These are phyloP conservation scores for Trachelus tabidus DNA, from an alignment of 2,888 invertebrate species.

Conservation along the genomic window DNA sequence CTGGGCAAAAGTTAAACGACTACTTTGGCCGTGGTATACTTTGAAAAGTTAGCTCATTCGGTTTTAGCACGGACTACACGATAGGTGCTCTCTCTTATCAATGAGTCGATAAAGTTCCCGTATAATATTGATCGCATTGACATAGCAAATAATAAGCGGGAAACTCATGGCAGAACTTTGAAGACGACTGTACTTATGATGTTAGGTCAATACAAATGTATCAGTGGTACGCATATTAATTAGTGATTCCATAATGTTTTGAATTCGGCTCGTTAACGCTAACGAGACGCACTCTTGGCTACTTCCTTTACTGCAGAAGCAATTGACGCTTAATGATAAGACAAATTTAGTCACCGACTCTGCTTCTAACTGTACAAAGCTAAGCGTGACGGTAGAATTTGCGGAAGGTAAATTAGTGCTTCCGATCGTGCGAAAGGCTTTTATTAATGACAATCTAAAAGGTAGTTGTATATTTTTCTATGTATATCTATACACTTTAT, in stretches of 20 bases:
- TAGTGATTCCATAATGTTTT: slow-evolving; percentile 9
- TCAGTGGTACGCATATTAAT: slow-evolving; percentile 16
- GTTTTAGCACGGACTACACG: not conserved
- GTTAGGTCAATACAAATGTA: slow-evolving; percentile 46
- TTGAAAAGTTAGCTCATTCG: not conserved
- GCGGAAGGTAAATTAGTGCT: slow-evolving; percentile 4
- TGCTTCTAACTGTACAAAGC: not conserved
- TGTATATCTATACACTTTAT: not conserved
- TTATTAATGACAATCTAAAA: not conserved
- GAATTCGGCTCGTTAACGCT: slow-evolving; percentile 11
- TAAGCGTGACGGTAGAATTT: not conserved
- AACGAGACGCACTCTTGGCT: not conserved
- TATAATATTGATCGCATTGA: not conserved
- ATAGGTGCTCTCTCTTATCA: not conserved
- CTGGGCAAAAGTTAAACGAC: slow-evolving; percentile 35
- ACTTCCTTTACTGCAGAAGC: not conserved
- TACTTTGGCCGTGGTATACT: not conserved
- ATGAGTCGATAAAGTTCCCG: not conserved
- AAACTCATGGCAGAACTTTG: slow-evolving; percentile 17
- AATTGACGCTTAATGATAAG: not conserved
- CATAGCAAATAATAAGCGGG: not conserved
- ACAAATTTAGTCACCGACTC: not conserved
- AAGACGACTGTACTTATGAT: slow-evolving; percentile 34
- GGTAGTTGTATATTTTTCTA: not conserved
- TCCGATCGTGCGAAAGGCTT: not conserved